These are phyloP conservation scores for Melikaiella ostensackeni DNA, from an alignment of 2,888 invertebrate species.

Conservation along the genomic window DNA sequence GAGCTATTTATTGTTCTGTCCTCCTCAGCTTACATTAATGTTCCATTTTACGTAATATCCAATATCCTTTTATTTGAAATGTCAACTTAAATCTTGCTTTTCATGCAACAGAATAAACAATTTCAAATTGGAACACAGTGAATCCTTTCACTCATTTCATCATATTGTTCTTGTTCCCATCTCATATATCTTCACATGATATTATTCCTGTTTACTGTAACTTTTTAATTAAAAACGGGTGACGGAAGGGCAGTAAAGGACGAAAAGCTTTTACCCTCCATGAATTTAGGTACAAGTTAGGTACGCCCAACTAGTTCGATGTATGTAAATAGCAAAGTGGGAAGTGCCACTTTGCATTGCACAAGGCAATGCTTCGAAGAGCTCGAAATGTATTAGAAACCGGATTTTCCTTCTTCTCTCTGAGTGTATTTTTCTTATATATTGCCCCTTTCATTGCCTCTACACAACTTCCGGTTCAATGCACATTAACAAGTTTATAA, in stretches of 20 bases:
- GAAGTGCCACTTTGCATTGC: neutral
- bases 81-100: slow-evolving; percentile 12
- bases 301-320: slow-evolving; percentile 24
- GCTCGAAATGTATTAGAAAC: slow-evolving; percentile 30
- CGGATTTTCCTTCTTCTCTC: neutral
- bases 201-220: slow-evolving; percentile 6
- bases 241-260: neutral
- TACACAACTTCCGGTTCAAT: neutral
- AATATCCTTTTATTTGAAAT: neutral
- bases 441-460: neutral
- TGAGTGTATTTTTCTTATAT: neutral
- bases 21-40: slow-evolving; percentile 5
- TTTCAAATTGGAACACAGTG: slow-evolving; percentile 8
- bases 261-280: slow-evolving; percentile 18
- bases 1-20: neutral
- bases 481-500: neutral
- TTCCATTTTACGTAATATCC: slow-evolving; percentile 13
- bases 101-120: neutral
- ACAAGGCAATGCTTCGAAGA: slow-evolving; percentile 2
- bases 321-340: slow-evolving; percentile 31
- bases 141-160: slow-evolving; percentile 2
- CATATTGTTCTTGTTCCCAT: slow-evolving; percentile 10
- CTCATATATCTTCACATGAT: neutral
- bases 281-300: slow-evolving; percentile 5
- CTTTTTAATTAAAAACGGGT: slow-evolving; percentile 21